A percentile compares a stretch with the other conserved stretches of the same genome.
These are phyloP conservation scores for Eupristina koningsbergeri DNA, from an alignment of 1,140 invertebrate species.

Conservation along the genomic window DNA sequence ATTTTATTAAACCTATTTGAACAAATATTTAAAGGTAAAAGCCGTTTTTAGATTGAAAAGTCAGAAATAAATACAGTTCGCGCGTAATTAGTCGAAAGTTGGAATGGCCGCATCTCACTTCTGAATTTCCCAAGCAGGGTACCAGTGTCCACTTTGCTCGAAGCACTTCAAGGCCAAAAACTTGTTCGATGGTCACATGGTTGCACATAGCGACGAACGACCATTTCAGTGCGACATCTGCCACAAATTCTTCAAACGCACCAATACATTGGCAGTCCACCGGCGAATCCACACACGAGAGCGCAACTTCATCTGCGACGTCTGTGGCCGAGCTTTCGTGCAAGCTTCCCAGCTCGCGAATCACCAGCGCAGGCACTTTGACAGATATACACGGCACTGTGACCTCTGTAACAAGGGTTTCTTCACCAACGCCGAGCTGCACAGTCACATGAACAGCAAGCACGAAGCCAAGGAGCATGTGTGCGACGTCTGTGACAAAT, in stretches of 20 bases:
- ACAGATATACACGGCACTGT: conserved; percentile 66
- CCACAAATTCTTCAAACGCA: conserved; percentile 70
- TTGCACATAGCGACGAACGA: conserved; percentile 70
- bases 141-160: conserved; percentile 70
- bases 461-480: conserved; percentile 51
- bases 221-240: conserved; percentile 73
- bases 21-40: too few species aligned
- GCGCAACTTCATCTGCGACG: conserved; percentile 66
- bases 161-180: conserved; percentile 71
- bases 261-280: conserved; percentile 69
- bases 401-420: conserved; percentile 71
- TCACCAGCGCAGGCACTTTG: conserved; percentile 69
- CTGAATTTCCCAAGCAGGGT: conserved; percentile 47
- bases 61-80: too few species aligned
- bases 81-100: too few species aligned
- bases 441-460: conserved; percentile 30
- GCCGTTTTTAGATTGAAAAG: too few species aligned
- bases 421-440: conserved; percentile 66
- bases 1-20: too few species aligned
- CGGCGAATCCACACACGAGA: conserved; percentile 64
- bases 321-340: conserved; percentile 67
- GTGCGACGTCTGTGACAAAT: conserved; percentile 58
- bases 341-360: conserved; percentile 67
- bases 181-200: conserved; percentile 69
- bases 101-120: background rate